Conservation (phyloP, 2,113 vertebrate species). For the Phalacrocorax carbo region DNA sequence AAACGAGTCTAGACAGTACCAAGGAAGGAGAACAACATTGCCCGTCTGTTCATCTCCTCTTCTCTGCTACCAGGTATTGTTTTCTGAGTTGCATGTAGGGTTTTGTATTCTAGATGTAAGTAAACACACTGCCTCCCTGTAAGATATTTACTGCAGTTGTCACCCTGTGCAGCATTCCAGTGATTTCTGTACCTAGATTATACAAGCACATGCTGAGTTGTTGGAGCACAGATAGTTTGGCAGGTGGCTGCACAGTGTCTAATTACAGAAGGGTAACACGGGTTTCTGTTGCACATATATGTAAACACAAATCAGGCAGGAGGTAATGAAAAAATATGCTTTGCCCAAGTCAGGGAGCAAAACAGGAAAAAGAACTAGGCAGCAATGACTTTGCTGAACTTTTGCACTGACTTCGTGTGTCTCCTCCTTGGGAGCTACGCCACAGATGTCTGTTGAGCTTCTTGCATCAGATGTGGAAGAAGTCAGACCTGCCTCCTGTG, state of each 20-base stretch:
- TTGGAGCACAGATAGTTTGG: not conserved
- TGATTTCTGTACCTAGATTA: not conserved
- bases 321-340: not conserved
- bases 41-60: not conserved
- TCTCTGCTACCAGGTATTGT: not conserved
- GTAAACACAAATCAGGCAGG: not conserved
- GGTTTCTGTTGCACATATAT: not conserved
- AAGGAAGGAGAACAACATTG: not conserved
- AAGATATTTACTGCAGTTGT: not conserved
- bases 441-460: not conserved
- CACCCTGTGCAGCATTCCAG: not conserved
- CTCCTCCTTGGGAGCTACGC: not conserved
- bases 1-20: not conserved
- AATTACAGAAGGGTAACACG: not conserved
- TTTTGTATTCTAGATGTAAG: not conserved
- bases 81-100: not conserved
- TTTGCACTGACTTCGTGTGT: not conserved
- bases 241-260: conserved; percentile 21
- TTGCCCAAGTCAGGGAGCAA: not conserved
- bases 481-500: not conserved
- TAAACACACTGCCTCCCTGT: not conserved
- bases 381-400: not conserved
- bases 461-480: not conserved
- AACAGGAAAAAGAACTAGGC: not conserved
- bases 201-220: not conserved